A percentile compares a stretch with the other conserved stretches of the same genome.
phyloP scores from a whole-genome alignment of 2,797 vertebrate species.

The Emys orbicularis region DNA sequence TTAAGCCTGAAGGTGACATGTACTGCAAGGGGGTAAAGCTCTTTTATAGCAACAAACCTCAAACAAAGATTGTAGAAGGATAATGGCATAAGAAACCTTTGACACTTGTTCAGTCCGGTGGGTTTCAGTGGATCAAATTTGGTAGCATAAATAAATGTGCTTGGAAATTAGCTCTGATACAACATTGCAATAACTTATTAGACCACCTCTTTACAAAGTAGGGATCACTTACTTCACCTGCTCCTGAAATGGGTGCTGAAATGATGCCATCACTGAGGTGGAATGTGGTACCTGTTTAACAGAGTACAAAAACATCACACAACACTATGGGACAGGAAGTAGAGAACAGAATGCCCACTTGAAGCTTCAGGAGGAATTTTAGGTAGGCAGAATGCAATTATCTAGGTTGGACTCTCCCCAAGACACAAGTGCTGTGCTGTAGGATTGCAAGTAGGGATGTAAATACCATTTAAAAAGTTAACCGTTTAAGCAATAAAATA shows the following conservation, averaged over 20 bases:
- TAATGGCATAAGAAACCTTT: not conserved
- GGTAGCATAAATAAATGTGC: not conserved
- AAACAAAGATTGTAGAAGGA: not conserved
- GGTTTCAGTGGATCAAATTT: not conserved
- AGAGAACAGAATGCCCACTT: not conserved
- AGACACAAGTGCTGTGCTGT: not conserved
- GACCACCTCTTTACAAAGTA: not conserved
- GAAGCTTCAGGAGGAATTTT: not conserved
- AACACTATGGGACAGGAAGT: not conserved
- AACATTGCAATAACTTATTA: not conserved
- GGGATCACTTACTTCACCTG: fast-evolving
- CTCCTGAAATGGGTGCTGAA: not conserved
- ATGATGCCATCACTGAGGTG: fast-evolving
- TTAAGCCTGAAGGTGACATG: not conserved
- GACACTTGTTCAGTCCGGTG: not conserved
- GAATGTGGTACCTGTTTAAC: fast-evolving
- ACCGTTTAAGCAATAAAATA: too few species aligned
- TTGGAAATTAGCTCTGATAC: not conserved
- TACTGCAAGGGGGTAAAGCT: not conserved
- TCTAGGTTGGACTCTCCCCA: not conserved
- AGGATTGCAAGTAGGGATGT: too few species aligned
- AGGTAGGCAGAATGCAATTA: not conserved
- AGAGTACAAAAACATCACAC: not conserved
- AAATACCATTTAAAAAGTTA: too few species aligned
- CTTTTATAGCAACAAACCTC: too few species aligned